These are phyloP conservation scores for Gymnopithys bicolor DNA, from an alignment of 2,797 vertebrate species.

Conservation along the genomic window DNA sequence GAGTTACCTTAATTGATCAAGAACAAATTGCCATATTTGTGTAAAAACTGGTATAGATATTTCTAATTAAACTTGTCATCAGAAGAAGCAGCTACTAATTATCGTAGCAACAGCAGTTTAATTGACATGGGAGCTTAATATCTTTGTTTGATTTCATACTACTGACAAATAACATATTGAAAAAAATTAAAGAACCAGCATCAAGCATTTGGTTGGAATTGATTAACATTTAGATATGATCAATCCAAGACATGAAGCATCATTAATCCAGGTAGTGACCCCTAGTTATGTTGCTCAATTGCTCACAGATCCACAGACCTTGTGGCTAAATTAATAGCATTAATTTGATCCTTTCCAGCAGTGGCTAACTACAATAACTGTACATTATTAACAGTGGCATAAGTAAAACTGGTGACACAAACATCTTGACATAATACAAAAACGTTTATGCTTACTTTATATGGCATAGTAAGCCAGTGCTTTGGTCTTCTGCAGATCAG, in stretches of 20 bases:
- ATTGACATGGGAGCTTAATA: constrained; percentile 37
- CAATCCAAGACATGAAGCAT: constrained; percentile 61
- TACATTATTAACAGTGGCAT: not conserved
- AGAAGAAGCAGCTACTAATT: constrained; percentile 29
- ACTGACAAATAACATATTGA: constrained; percentile 46
- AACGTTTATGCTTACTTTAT: not conserved
- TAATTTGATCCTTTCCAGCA: constrained; percentile 32
- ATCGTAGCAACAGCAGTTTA: constrained; percentile 30
- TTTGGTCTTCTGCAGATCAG: not conserved
- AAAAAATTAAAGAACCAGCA: constrained; percentile 11
- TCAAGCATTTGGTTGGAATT: constrained; percentile 53
- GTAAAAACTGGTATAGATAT: not conserved
- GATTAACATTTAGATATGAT: constrained; percentile 74
- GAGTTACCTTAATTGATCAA: not conserved
- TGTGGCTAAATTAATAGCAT: constrained; percentile 42
- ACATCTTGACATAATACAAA: not conserved
- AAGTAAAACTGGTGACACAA: constrained; percentile 15
- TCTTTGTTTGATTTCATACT: constrained; percentile 45
- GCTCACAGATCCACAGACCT: constrained; percentile 43
- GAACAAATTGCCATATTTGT: not conserved
- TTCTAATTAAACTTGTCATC: constrained; percentile 35
- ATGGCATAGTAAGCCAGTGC: not conserved
- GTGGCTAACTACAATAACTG: not conserved
- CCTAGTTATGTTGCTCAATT: constrained; percentile 34
- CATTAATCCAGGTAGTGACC: constrained; percentile 70